These are phyloP conservation scores for Elysia chlorotica DNA, from an alignment of 1,140 invertebrate genomes.

Conservation along the genomic window DNA sequence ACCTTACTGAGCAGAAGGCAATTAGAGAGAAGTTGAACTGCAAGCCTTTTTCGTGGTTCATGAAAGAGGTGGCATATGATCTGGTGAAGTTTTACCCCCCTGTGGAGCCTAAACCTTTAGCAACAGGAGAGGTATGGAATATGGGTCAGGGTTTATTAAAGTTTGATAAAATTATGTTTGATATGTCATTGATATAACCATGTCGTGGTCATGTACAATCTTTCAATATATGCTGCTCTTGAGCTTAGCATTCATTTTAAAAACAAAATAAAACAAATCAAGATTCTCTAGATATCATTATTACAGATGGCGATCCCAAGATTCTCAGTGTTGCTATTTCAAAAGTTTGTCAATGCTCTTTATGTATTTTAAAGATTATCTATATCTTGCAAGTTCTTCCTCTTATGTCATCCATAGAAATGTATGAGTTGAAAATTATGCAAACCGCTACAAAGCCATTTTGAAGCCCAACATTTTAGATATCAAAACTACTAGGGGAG, in stretches of 20 bases:
- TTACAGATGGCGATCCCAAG: background rate
- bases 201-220: too few relatives aligned
- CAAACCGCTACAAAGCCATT: too few relatives aligned
- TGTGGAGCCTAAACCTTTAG: conserved; percentile 86
- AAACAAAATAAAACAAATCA: background rate
- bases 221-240: too few relatives aligned
- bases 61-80: conserved; percentile 92
- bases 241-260: background rate
- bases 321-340: background rate
- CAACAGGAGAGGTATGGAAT: conserved; percentile 76
- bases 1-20: conserved; percentile 79
- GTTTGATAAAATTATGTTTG: background rate
- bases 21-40: conserved; percentile 80
- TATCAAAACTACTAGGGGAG: too few relatives aligned
- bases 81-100: conserved; percentile 87
- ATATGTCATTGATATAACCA: background rate
- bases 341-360: too few relatives aligned
- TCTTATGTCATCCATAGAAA: background rate
- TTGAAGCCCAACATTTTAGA: background rate
- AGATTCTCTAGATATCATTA: background rate
- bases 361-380: too few relatives aligned
- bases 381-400: background rate
- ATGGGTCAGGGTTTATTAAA: too few relatives aligned
- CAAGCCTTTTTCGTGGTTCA: conserved; percentile 95
- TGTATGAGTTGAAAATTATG: too few relatives aligned